Base-by-base conservation (phyloP, 2,113 vertebrate species). In the Lycaon pictus region DNA sequence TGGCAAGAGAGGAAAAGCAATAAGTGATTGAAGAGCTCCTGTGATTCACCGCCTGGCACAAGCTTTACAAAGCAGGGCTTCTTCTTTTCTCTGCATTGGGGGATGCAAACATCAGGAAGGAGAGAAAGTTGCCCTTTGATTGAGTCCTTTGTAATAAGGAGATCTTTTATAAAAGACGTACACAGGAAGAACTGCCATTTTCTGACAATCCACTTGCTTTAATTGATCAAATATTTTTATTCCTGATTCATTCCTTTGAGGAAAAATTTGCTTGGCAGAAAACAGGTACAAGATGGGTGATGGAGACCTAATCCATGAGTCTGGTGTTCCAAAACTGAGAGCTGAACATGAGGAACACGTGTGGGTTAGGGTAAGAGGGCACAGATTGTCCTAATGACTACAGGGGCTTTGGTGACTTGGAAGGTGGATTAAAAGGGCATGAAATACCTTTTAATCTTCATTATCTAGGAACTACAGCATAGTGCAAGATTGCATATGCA, bases 161-260 rank as follows among this genome's bases (percentile, higher is more conserved):
- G 95, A n/a, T 93, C 65, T 97, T 95, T 94, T 95, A 96, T 90
- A 98, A 96, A 98, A 95, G 93, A 92, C 92, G 88, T 97, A 90
- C 97, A 82, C 82, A 90, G 96, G 37, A 74, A 96, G 97, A 96
- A 94, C 71, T 74, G 92, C 74, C 37, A 72, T 17, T 97, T 86
- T 97, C 91, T 86, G 93, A 94, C 94, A 98, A 97, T 92, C 92
- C 63, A 56, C 95, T 98, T 51, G 35, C 97, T 97, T 98, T 97
- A 96, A 98, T 97, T 92, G 92, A 97, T 97, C 98, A 98, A 97
- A 98, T 98, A 97, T 96, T 97, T 96, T 98, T 97, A 98, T 97
- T 97, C 88, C 71, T 82, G 67, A 56, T 67, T 97, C 97, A 74
- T 97, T 98, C 97, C 92, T 98, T 96, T 96, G 88, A 97, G 95